Percentiles rank a stretch among this genome's conserved stretches.
phyloP scores from a whole-genome alignment of 2,888 invertebrate species.

The Byasa hedistus region DNA sequence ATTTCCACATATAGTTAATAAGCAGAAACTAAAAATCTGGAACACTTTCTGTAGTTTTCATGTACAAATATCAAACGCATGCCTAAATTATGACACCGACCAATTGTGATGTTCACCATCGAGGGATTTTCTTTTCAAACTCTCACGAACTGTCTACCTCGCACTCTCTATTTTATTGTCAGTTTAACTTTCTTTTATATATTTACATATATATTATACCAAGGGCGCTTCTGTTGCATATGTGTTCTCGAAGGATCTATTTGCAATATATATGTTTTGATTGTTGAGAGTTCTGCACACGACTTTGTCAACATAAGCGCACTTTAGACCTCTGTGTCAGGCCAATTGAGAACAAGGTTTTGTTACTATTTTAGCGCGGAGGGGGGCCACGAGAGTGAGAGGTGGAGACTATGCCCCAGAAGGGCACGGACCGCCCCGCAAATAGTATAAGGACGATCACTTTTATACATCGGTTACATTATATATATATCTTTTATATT shows the following conservation, averaged over 20 bases:
- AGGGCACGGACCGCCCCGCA: slow-evolving; percentile 72
- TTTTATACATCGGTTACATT: slow-evolving; percentile 38
- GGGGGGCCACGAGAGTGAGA: slow-evolving; percentile 69
- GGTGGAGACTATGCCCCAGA: slow-evolving; percentile 73
- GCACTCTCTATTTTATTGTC: slow-evolving; percentile 51
- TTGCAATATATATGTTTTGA: background rate
- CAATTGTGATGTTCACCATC: background rate
- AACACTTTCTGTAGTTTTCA: too few species aligned
- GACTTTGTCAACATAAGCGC: slow-evolving; percentile 28
- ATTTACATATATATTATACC: slow-evolving; percentile 14
- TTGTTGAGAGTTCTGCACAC: background rate
- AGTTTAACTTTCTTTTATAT: slow-evolving; percentile 45
- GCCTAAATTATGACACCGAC: too few species aligned
- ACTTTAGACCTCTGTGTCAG: slow-evolving; percentile 26
- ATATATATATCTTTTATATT: slow-evolving; percentile 57
- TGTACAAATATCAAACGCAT: too few species aligned
- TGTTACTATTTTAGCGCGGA: slow-evolving; percentile 71
- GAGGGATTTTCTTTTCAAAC: slow-evolving; percentile 7
- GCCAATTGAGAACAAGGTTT: slow-evolving; percentile 38
- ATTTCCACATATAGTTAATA: too few species aligned
- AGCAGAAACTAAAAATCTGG: too few species aligned
- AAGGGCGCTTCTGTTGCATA: slow-evolving; percentile 18
- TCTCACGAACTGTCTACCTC: slow-evolving; percentile 32
- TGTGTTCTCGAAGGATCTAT: background rate
- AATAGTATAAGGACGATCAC: slow-evolving; percentile 68